Base-by-base conservation (phyloP, 2,888 invertebrate genomes). In the Lutraria lutraria region DNA sequence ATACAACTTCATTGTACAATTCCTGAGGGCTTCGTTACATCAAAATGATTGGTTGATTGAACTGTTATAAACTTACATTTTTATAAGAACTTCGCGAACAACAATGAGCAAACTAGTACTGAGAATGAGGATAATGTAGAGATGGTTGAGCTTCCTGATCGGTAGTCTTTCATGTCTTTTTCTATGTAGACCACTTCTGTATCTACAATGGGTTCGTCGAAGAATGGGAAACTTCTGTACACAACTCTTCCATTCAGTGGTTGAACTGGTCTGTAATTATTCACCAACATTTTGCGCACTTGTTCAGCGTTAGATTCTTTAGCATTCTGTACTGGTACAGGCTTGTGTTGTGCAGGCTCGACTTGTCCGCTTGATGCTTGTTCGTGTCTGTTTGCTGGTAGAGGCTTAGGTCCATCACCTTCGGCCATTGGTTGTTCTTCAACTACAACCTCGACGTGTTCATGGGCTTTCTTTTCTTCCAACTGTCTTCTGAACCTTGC, bases 251-350 rank as follows among this genome's bases (percentile, higher is more conserved):
- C 94, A 87, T 96, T 94, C 21, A 96, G 91, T 15, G 95, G 95
- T 89, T 96, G 96, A 4, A 95, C 93, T 8, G 95, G 96, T 25
- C 96, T 89, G 91, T 92, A 95, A 87, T 96, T 96, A 92, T 95
- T 94, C 34, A 95, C 94, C 29, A 95, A 86, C 31, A 86, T 89
- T 76, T 94, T 92, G 63, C 94, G 92, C 0, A 92, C 85, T 87
- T 92, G 90, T 84, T 92, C 92, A 29, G 76, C 72, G 25, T 93
- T 88, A 63, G 86, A 89, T 29, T 72, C 15, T 16, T 85, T 68
- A 2, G 63, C 63, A 12, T 10, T 68, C 25, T 68, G 63, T 68
- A 68, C 25, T 25, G 63, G 63, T 25, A n/a, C n/a, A 25, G 63
- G 25, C 25, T 68, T n/a, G 63, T 68, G 63, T 21, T 4, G 63